Evolutionary conservation across 2,888 invertebrate genomes (phyloP).

Genomic region (Pristionchus entomophagus): DNA sequence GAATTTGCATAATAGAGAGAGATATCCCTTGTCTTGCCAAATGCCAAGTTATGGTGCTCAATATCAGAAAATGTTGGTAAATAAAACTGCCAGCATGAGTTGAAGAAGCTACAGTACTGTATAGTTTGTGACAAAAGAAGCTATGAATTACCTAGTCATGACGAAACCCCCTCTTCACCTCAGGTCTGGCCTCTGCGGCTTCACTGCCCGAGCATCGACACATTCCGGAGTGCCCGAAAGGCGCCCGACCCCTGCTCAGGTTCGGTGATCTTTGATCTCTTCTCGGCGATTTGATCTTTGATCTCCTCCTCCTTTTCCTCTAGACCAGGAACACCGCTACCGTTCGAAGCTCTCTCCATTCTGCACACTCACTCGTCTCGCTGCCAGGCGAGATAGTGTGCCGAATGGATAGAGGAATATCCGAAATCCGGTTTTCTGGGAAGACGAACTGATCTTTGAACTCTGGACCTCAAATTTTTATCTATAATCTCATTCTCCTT

Average conservation of each 20-base stretch:
- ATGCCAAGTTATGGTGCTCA: neutral
- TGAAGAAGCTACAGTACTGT: too few species aligned
- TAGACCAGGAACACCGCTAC: too few species aligned
- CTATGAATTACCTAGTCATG: too few species aligned
- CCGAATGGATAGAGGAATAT: too few species aligned
- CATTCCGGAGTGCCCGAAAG: conserved; percentile 57
- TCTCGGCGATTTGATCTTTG: conserved; percentile 23
- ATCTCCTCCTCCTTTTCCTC: too few species aligned
- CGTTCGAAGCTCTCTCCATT: too few species aligned
- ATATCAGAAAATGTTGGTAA: too few species aligned
- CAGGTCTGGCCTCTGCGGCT: neutral
- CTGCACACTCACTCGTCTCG: too few species aligned
- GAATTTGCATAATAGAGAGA: too few species aligned
- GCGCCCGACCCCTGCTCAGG: conserved; percentile 58
- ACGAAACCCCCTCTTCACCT: neutral
- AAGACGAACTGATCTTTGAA: neutral
- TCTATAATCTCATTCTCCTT: conserved; percentile 17
- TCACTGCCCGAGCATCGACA: conserved; percentile 39
- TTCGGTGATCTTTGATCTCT: conserved; percentile 38
- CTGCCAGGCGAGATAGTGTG: too few species aligned
- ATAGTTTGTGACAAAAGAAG: too few species aligned
- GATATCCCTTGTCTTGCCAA: neutral
- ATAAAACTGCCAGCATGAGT: too few species aligned
- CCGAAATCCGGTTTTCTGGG: neutral
- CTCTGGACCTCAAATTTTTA: neutral